Percentiles rank a stretch among this genome's conserved stretches.
phyloP scores from a whole-genome alignment of 2,888 invertebrate genomes.

The Arctia plantaginis region DNA sequence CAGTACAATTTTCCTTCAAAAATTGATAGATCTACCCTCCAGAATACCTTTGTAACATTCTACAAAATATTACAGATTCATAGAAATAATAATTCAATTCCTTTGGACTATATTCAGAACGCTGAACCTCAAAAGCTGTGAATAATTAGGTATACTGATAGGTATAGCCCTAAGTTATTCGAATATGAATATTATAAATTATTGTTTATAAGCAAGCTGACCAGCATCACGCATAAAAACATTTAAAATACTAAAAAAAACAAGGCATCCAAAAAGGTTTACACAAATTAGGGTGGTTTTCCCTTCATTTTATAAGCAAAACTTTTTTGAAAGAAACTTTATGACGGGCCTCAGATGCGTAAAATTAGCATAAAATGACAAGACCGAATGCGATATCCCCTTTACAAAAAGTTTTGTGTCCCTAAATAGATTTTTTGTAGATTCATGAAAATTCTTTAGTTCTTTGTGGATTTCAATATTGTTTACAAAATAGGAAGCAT shows the following conservation, averaged over 20 bases:
- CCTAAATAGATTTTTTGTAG: slow-evolving; percentile 28
- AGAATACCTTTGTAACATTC: not conserved
- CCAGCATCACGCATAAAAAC: not conserved
- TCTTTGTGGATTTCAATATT: not conserved
- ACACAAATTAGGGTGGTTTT: slow-evolving; percentile 21
- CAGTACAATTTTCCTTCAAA: too few relatives aligned
- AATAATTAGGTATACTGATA: not conserved
- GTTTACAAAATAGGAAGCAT: not conserved
- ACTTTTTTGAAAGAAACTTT: slow-evolving; percentile 37
- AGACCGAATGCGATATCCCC: slow-evolving; percentile 34
- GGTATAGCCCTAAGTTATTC: not conserved
- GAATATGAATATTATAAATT: not conserved
- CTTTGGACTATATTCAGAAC: not conserved
- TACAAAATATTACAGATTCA: not conserved
- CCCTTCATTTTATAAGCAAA: slow-evolving; percentile 30
- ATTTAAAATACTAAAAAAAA: not conserved
- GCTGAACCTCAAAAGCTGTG: not conserved
- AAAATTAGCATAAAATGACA: slow-evolving; percentile 50
- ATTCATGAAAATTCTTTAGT: slow-evolving; percentile 7
- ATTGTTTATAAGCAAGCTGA: not conserved
- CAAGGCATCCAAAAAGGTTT: slow-evolving; percentile 8
- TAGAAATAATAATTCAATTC: not conserved
- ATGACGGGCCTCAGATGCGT: slow-evolving; percentile 47
- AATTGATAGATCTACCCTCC: too few relatives aligned
- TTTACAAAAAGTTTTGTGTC: slow-evolving; percentile 37